Base-by-base conservation (phyloP, 2,888 invertebrate genomes). In the Leptopterna dolabrata region DNA sequence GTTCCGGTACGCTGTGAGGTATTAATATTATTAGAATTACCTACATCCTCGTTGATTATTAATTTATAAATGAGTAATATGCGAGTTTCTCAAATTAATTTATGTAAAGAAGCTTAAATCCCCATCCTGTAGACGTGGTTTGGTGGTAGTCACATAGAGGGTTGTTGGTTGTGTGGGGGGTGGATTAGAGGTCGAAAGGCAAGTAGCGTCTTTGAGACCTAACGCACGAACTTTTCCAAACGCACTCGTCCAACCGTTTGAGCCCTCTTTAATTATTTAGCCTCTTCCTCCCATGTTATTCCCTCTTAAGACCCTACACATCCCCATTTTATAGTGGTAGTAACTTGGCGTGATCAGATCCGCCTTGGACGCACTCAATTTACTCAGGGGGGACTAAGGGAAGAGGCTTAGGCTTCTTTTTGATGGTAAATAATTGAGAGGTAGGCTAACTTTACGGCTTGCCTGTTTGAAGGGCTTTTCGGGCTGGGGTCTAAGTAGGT, bases 201-300 rank as follows among this genome's bases (percentile, higher is more conserved):
- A n/a, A n/a, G n/a, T n/a, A n/a, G n/a, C 63, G 11, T 63, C 11
- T 63, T 27, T 11, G 63, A 24, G 63, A 63, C 19, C 24, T 24
- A 11, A 19, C 11, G 63, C 63, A 63, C 24, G 63, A 63, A 63
- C 63, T 63, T 51, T n/a, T 19, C 63, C 3, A 27, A 63, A 24
- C 63, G 24, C 63, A 63, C 63, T 63, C 63, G 63, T 63, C 63
- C 63, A 63, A 63, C 63, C 63, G 63, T 63, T 63, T 63, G 63
- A 63, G 63, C 63, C 63, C 24, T 63, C 24, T 24, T 63, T 63
- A 63, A 63, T 63, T 24, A 63, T 63, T 63, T 9, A 63, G 27
- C 19, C 2, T 24, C 13, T 63, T 13, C 63, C 63, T 63, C 24
- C 63, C 63, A 27, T 63, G 63, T 63, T 63, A 63, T 63, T 63